phyloP scores from a whole-genome alignment of 2,113 vertebrate genomes.

The Misgurnus mizolepis region DNA sequence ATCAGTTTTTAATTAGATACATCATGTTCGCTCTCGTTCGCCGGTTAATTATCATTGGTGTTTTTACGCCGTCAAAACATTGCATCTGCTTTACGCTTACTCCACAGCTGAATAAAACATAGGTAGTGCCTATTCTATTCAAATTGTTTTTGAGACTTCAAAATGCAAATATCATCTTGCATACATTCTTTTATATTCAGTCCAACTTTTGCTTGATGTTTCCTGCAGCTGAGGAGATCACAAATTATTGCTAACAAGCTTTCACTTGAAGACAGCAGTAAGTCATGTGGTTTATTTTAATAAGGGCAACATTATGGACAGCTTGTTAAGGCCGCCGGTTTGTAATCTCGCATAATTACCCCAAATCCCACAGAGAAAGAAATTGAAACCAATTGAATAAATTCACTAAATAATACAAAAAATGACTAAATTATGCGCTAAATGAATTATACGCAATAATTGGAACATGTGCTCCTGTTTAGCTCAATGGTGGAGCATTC shows the following conservation, averaged over 20 bases:
- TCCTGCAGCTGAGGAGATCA: neutral
- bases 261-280: neutral
- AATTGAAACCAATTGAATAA: neutral
- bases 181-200: neutral
- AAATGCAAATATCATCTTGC: neutral
- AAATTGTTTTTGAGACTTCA: neutral
- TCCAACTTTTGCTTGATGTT: neutral
- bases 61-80: conserved; percentile 27
- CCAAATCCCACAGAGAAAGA: neutral
- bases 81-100: conserved; percentile 30
- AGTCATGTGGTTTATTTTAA: neutral
- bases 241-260: neutral
- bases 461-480: no score
- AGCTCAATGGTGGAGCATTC: no score
- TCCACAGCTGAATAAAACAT: conserved; percentile 4
- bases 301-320: neutral
- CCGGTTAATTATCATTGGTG: conserved; percentile 51
- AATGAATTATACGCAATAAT: no score
- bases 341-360: conserved; percentile 9
- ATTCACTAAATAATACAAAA: neutral
- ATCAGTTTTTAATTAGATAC: conserved; percentile 68
- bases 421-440: neutral
- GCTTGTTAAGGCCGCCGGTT: neutral
- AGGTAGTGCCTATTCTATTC: neutral
- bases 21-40: conserved; percentile 59